Evolutionary conservation across 2,888 invertebrate genomes (phyloP).

Genomic region (Oligia strigilis): DNA sequence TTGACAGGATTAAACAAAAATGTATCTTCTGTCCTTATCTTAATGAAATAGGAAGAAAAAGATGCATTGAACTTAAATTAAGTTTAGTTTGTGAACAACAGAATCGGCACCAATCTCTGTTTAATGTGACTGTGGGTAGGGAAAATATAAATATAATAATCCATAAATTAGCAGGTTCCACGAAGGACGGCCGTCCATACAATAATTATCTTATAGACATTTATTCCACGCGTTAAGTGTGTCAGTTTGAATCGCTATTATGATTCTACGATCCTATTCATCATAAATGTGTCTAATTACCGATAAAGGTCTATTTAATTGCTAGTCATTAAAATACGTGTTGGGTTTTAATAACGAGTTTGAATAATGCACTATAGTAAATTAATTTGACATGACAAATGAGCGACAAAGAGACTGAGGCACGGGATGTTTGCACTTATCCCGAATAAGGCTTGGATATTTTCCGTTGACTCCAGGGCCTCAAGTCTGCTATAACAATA

Average conservation of each 20-base stretch:
- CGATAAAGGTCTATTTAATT: conserved; percentile 37
- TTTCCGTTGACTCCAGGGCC: not conserved
- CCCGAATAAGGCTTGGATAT: conserved; percentile 5
- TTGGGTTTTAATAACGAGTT: conserved; percentile 22
- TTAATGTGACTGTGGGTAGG: conserved; percentile 33
- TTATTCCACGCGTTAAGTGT: conserved; percentile 44
- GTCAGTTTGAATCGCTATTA: conserved; percentile 41
- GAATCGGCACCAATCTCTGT: conserved; percentile 8
- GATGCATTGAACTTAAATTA: too few relatives aligned
- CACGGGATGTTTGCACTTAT: conserved; percentile 6
- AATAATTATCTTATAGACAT: conserved; percentile 48
- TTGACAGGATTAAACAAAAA: too few relatives aligned
- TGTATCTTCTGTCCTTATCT: too few relatives aligned
- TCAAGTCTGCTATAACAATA: too few relatives aligned
- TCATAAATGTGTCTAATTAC: conserved; percentile 46
- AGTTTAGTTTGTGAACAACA: too few relatives aligned
- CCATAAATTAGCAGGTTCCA: conserved; percentile 51
- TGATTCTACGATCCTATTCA: conserved; percentile 42
- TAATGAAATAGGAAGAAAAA: too few relatives aligned
- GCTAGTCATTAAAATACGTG: conserved; percentile 23
- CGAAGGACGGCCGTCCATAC: conserved; percentile 35
- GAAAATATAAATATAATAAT: conserved; percentile 50
- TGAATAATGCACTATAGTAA: conserved; percentile 42
- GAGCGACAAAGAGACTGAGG: not conserved
- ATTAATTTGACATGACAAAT: conserved; percentile 25